phyloP scores from a whole-genome alignment of 2,113 vertebrate species.

The Tetrao urogallus region DNA sequence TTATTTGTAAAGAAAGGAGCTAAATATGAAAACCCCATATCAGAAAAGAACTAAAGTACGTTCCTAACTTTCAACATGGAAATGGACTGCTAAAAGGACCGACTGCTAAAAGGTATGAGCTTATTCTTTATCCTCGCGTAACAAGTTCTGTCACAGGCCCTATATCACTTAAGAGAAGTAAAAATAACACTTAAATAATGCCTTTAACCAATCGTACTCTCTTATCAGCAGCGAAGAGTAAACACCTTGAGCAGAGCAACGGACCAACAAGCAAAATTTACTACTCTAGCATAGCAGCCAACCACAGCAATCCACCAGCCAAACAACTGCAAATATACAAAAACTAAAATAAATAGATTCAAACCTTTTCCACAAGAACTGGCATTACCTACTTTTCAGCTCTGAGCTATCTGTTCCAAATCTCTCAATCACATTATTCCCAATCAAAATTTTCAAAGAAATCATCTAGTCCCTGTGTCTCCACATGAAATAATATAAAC shows the following conservation, averaged over 20 bases:
- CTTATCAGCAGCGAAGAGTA: not conserved
- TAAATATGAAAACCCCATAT: not conserved
- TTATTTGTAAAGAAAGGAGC: not conserved
- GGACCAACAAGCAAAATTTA: not conserved
- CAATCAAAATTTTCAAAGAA: not conserved
- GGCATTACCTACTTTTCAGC: not conserved
- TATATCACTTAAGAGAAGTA: not conserved
- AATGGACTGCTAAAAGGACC: not conserved
- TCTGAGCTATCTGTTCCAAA: not conserved
- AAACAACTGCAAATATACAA: not conserved
- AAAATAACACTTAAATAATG: not conserved
- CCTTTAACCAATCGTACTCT: not conserved
- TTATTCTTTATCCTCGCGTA: not conserved
- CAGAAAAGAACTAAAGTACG: not conserved
- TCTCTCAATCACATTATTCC: not conserved
- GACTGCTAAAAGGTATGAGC: not conserved
- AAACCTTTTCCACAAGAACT: not conserved
- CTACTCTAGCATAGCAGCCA: not conserved
- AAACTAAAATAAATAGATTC: not conserved
- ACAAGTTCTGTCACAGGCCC: not conserved
- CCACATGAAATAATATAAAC: not conserved
- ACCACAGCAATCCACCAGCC: not conserved
- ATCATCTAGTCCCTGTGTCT: not conserved
- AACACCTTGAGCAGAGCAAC: not conserved
- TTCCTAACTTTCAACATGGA: not conserved